Base-by-base conservation (phyloP, 2,888 invertebrate genomes). In the Yponomeuta evonymella region DNA sequence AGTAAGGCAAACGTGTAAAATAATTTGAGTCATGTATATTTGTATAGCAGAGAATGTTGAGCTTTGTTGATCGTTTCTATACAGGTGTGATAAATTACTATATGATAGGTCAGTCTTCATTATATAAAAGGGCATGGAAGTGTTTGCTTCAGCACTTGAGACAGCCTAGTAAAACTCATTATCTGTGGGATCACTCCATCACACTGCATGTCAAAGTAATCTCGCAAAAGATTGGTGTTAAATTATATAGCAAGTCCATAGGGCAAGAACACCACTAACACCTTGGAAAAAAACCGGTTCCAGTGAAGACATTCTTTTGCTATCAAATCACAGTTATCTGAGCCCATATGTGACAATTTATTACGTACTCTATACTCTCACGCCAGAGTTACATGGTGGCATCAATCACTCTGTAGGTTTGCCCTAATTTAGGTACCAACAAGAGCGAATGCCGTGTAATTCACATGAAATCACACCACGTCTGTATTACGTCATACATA, bases 11-110 rank as follows among this genome's bases (percentile, higher is more conserved):
- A 67, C 11, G 15, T 67, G 43, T 67, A 67, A 67, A 9, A 48
- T 36, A 43, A 23, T 67, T 36, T 67, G 43, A 67, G 67, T 67
- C 43, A n/a, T 67, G 67, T 67, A 67, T 67, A 67, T 67, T 67
- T 67, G 67, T 67, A 67, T n/a, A 67, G 67, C 23, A 67, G 48
- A 2, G 51, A 4, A 58, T 12, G 51, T 58, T 58, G 15, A 58
- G 51, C 51, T 58, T 58, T 12, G 11, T 33, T 15, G 33, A 66
- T 66, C 36, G 66, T 66, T 43, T 43, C 43, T 43, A 43, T 43
- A 8, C 43, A 43, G 43, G 43, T 43, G 43, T 67, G 15, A 58
- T 58, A 58, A 15, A 15, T 58, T 9, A 15, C 51, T 58, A 58
- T 58, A 58, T 3, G 15, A 15, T 15, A 15, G 51, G 51, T 58